A percentile compares a stretch with the other conserved stretches of the same genome.
Evolutionary conservation across 2,113 vertebrate genomes (phyloP).

Genomic region (Neodontobutis hainanensis): DNA sequence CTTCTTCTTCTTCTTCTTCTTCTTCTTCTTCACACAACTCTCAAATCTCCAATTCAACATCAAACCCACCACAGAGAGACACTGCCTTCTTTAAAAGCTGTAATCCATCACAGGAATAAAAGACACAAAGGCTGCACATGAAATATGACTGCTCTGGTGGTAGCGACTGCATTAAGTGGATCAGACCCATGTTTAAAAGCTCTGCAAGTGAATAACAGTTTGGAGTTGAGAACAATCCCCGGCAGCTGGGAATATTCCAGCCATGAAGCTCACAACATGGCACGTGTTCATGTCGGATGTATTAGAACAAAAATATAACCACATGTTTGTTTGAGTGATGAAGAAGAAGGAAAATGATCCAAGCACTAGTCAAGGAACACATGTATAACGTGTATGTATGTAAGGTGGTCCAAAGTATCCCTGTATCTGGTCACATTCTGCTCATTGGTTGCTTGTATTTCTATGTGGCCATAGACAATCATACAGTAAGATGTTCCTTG

Average conservation of each 20-base stretch:
- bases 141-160: conserved; percentile 22
- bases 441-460: no score
- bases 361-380: no score
- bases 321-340: no score
- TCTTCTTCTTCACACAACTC: neutral
- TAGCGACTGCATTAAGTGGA: conserved; percentile 22
- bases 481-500: no score
- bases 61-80: conserved; percentile 35
- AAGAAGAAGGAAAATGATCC: no score
- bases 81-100: conserved; percentile 39
- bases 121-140: conserved; percentile 14
- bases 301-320: no score
- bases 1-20: conserved; percentile 10
- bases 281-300: conserved; percentile 25
- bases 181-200: conserved; percentile 28
- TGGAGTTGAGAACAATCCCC: conserved; percentile 6
- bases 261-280: conserved; percentile 15
- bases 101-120: conserved; percentile 40
- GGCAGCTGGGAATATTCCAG: conserved; percentile 19
- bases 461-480: no score
- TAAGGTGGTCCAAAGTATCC: no score
- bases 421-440: no score
- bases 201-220: conserved; percentile 30
- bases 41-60: conserved; percentile 19
- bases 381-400: no score